phyloP scores from a whole-genome alignment of 2,113 vertebrate species.

The Synchiropus splendidus region DNA sequence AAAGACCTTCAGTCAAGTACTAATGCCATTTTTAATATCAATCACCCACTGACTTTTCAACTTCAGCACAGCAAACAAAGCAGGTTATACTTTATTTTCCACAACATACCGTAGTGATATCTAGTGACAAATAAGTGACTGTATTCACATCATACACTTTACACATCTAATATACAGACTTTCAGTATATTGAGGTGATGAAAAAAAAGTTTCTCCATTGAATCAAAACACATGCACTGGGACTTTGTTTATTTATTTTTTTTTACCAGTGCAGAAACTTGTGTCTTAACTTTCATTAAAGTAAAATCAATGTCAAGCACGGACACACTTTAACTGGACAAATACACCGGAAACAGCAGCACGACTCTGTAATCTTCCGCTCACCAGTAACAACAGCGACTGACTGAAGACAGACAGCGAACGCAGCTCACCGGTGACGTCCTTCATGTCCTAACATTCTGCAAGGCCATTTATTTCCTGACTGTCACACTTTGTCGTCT shows the following conservation, averaged over 20 bases:
- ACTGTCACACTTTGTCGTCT: slow-evolving; percentile 35
- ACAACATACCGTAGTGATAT: slow-evolving; percentile 46
- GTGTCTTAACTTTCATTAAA: too few species aligned
- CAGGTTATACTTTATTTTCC: slow-evolving; percentile 49
- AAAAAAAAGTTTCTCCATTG: background rate
- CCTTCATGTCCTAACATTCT: slow-evolving; percentile 2
- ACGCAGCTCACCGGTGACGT: slow-evolving; percentile 10
- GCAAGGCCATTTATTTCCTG: slow-evolving; percentile 7
- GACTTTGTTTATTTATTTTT: slow-evolving; percentile 1
- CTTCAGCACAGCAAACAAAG: slow-evolving; percentile 42
- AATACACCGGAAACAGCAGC: slow-evolving; percentile 43
- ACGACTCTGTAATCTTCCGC: slow-evolving; percentile 23
- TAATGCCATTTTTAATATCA: slow-evolving; percentile 28
- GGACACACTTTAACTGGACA: too few species aligned
- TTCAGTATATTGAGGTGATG: background rate
- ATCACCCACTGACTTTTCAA: slow-evolving; percentile 16
- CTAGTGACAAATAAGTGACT: slow-evolving; percentile 33
- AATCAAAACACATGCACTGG: too few species aligned
- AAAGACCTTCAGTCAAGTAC: too few species aligned
- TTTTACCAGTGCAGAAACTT: too few species aligned
- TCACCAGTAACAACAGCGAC: slow-evolving; percentile 19
- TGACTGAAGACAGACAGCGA: slow-evolving; percentile 28
- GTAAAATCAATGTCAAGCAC: too few species aligned
- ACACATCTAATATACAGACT: slow-evolving; percentile 18
- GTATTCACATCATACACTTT: slow-evolving; percentile 28